phyloP scores from a whole-genome alignment of 1,140 invertebrate species.

The Monochamus saltuarius region DNA sequence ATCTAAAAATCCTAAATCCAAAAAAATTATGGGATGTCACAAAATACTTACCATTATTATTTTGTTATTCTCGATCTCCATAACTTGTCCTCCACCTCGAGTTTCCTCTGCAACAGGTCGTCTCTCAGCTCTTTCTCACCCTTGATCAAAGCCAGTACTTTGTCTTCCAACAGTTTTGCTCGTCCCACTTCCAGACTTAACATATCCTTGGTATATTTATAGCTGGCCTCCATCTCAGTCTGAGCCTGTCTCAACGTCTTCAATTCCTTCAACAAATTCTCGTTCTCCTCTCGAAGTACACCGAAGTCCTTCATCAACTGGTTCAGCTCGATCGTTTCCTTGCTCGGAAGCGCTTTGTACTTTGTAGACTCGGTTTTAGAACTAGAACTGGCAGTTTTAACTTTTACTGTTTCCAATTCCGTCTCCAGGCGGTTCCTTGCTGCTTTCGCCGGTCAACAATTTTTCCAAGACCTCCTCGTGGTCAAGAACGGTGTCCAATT shows the following conservation, averaged over 20 bases:
- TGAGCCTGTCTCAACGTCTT: slow-evolving; percentile 32
- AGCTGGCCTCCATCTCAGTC: slow-evolving; percentile 44
- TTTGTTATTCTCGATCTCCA: slow-evolving; percentile 49
- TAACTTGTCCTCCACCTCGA: slow-evolving; percentile 55
- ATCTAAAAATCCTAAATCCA: too few species aligned
- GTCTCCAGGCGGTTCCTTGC: slow-evolving; percentile 57
- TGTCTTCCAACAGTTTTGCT: slow-evolving; percentile 56
- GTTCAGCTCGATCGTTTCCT: slow-evolving; percentile 52
- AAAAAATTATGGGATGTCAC: too few species aligned
- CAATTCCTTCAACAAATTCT: slow-evolving; percentile 36
- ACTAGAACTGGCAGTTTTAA: slow-evolving; percentile 1
- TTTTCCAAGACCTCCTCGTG: slow-evolving; percentile 64
- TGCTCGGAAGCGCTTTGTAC: slow-evolving; percentile 39
- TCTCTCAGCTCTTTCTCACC: slow-evolving; percentile 48
- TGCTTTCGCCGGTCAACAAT: slow-evolving; percentile 57
- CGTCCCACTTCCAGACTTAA: slow-evolving; percentile 57
- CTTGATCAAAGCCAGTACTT: slow-evolving; percentile 46
- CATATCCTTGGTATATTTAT: slow-evolving; percentile 58
- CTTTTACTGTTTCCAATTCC: slow-evolving; percentile 50
- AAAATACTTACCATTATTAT: slow-evolving; percentile 48
- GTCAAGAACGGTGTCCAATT: slow-evolving; percentile 62
- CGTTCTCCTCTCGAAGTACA: slow-evolving; percentile 56
- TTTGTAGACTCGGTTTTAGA: slow-evolving; percentile 42
- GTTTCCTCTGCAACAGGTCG: slow-evolving; percentile 48
- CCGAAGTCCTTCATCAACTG: slow-evolving; percentile 55